These are phyloP conservation scores for Austrolebias charrua DNA, from an alignment of 2,797 vertebrate genomes.

Conservation along the genomic window DNA sequence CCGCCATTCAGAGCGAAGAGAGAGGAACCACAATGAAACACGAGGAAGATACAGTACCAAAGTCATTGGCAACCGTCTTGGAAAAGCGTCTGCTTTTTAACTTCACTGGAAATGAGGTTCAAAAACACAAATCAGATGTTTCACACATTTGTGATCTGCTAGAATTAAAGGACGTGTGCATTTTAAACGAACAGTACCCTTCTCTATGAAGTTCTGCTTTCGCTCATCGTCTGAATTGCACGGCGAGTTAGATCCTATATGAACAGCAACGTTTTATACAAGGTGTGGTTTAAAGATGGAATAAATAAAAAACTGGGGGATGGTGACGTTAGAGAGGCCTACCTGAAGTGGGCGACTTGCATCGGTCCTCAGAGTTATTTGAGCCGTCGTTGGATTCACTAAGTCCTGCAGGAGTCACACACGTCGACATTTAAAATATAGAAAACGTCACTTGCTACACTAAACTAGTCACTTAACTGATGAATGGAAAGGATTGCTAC, in stretches of 20 bases:
- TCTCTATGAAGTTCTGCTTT: conserved; percentile 95
- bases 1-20: conserved; percentile 77
- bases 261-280: too few relatives aligned
- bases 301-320: too few relatives aligned
- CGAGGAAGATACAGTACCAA: conserved; percentile 89
- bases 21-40: conserved; percentile 42
- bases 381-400: conserved; percentile 90
- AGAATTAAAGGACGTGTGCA: conserved; percentile 25
- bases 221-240: conserved; percentile 94
- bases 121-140: conserved; percentile 76
- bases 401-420: conserved; percentile 75
- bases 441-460: conserved; percentile 9
- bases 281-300: too few relatives aligned
- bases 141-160: conserved; percentile 54
- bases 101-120: conserved; percentile 94
- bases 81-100: conserved; percentile 97
- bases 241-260: conserved; percentile 89
- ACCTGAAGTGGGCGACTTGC: conserved; percentile 98
- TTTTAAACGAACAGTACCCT: conserved; percentile 83
- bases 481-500: conserved; percentile 7
- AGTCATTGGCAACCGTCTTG: conserved; percentile 98
- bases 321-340: conserved; percentile 40
- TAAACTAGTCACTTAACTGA: conserved; percentile 12
- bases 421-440: conserved; percentile 24
- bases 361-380: conserved; percentile 88